Evolutionary conservation across 2,888 invertebrate genomes (phyloP).

Genomic region (Polyommatus iphigenia): DNA sequence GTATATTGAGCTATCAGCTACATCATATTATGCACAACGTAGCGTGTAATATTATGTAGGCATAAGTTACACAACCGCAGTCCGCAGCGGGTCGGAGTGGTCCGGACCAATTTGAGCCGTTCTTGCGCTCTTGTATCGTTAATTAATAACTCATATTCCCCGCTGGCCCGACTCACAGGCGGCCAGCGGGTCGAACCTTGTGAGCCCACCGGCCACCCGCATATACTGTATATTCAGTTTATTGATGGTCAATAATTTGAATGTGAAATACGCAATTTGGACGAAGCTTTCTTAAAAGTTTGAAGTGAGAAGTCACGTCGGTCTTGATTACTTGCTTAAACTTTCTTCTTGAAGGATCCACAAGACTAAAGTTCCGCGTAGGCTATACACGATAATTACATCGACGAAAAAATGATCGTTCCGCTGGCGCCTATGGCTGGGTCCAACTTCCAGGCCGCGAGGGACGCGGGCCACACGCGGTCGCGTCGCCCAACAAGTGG

Average conservation of each 20-base stretch:
- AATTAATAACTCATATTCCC: slow-evolving; percentile 34
- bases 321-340: neutral
- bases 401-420: neutral
- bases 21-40: neutral
- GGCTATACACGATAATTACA: neutral
- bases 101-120: slow-evolving; percentile 25
- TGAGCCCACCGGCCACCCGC: neutral
- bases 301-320: neutral
- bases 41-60: neutral
- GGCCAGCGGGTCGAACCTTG: neutral
- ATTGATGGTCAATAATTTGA: neutral
- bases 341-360: neutral
- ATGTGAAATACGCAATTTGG: neutral
- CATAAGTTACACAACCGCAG: slow-evolving; percentile 5
- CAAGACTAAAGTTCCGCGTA: neutral
- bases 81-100: slow-evolving; percentile 1
- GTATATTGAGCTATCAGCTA: neutral
- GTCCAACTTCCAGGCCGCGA: neutral
- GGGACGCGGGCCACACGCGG: slow-evolving; percentile 20
- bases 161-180: slow-evolving; percentile 21
- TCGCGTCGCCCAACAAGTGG: neutral
- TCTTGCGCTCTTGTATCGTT: slow-evolving; percentile 23
- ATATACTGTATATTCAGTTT: neutral
- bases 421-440: neutral
- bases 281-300: neutral